Percentiles rank a stretch among this genome's conserved stretches.
Evolutionary conservation across 2,888 invertebrate genomes (phyloP).

Genomic region (Sericinus montela): DNA sequence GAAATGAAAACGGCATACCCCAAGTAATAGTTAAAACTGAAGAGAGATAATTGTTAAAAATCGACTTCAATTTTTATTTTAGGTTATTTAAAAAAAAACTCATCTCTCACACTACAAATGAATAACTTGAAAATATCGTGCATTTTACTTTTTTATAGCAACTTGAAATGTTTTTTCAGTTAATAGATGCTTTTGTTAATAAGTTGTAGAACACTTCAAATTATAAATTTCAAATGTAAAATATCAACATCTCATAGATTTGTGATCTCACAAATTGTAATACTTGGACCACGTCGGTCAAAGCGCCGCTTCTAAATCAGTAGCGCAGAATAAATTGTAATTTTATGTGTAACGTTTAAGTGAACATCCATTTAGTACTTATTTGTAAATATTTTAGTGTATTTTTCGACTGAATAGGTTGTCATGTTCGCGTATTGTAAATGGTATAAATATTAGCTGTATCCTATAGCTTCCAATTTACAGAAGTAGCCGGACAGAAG

Average conservation of each 20-base stretch:
- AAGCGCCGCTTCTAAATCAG: neutral
- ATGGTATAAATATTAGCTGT: conserved; percentile 9
- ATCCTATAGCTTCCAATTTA: conserved; percentile 1
- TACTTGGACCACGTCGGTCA: neutral
- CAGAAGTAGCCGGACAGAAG: no score
- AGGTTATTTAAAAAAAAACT: no score
- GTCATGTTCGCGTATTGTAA: conserved; percentile 14
- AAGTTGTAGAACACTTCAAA: neutral
- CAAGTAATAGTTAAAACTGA: no score
- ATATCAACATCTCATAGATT: neutral
- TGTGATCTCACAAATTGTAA: neutral
- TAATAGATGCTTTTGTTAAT: neutral
- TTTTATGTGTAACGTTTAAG: neutral
- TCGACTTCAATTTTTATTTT: no score
- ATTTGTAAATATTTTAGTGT: conserved; percentile 18
- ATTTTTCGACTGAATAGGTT: conserved; percentile 19
- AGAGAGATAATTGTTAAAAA: no score
- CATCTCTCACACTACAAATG: no score
- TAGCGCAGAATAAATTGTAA: neutral
- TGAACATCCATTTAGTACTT: conserved; percentile 3
- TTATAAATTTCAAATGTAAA: neutral
- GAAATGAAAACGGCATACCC: no score
- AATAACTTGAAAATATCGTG: no score
- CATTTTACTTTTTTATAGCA: no score
- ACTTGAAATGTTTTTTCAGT: no score